phyloP scores from a whole-genome alignment of 2,113 vertebrate genomes.

The Nematolebias whitei region DNA sequence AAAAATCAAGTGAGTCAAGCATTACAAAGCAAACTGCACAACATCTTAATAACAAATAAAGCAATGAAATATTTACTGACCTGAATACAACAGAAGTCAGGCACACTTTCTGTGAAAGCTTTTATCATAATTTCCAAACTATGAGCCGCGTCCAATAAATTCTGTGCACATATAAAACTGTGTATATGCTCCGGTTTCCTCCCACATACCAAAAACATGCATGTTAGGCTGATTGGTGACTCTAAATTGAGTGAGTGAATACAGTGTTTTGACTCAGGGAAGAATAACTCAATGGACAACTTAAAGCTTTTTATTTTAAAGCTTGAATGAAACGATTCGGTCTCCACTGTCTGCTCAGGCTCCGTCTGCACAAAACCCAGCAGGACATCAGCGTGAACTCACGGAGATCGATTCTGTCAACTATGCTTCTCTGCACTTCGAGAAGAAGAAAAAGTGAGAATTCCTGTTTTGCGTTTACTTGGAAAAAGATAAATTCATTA shows the following conservation, averaged over 20 bases:
- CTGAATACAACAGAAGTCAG: too few species aligned
- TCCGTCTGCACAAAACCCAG: slow-evolving; percentile 13
- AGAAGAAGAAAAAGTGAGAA: slow-evolving; percentile 38
- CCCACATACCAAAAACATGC: too few species aligned
- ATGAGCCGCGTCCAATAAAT: too few species aligned
- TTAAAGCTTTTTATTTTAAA: slow-evolving; percentile 7
- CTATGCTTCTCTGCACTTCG: slow-evolving; percentile 57
- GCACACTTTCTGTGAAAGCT: too few species aligned
- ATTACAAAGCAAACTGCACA: neutral
- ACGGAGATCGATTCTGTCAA: slow-evolving; percentile 29
- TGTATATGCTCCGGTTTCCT: too few species aligned
- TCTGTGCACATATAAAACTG: too few species aligned
- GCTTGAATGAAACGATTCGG: slow-evolving; percentile 35
- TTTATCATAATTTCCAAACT: too few species aligned
- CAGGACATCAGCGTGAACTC: slow-evolving; percentile 7
- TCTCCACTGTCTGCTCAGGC: slow-evolving; percentile 25
- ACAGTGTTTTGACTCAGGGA: neutral
- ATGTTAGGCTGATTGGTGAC: too few species aligned
- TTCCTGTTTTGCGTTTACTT: neutral
- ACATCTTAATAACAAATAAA: neutral
- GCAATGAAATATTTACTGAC: neutral
- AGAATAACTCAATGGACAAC: neutral
- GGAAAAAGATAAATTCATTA: neutral
- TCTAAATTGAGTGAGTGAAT: too few species aligned
- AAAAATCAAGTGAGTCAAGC: slow-evolving; percentile 38